These are phyloP conservation scores for Cottoperca gobio DNA, from an alignment of 2,797 vertebrate species.

Conservation along the genomic window DNA sequence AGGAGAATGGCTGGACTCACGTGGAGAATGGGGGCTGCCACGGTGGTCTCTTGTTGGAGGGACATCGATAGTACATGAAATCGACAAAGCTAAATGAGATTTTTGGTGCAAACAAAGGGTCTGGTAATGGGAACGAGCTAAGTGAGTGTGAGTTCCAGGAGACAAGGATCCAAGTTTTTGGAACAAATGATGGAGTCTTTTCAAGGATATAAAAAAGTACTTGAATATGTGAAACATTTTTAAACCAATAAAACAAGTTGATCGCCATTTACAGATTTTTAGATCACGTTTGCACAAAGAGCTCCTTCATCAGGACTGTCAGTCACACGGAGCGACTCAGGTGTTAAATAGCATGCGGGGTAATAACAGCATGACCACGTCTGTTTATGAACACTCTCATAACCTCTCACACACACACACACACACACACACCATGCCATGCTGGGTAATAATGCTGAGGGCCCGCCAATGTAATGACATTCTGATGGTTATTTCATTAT, in stretches of 20 bases:
- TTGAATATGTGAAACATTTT: constrained; percentile 8
- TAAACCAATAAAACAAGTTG: background rate
- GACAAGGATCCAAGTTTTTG: constrained; percentile 35
- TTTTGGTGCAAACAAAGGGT: constrained; percentile 56
- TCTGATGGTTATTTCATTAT: constrained; percentile 88
- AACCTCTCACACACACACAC: constrained; percentile 33
- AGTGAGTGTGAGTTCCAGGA: constrained; percentile 51
- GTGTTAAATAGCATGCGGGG: constrained; percentile 67
- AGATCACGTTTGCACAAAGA: background rate
- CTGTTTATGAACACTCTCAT: constrained; percentile 55
- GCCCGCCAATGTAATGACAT: constrained; percentile 81
- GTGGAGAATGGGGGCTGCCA: constrained; percentile 71
- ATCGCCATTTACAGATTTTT: background rate
- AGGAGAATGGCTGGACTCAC: constrained; percentile 75
- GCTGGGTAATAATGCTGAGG: constrained; percentile 75
- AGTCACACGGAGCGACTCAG: constrained; percentile 70
- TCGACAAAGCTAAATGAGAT: constrained; percentile 65
- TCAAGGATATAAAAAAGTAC: constrained; percentile 20
- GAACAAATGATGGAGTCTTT: constrained; percentile 13
- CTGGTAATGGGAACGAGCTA: constrained; percentile 58
- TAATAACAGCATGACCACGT: constrained; percentile 34
- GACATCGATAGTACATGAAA: constrained; percentile 62
- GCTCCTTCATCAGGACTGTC: constrained; percentile 40
- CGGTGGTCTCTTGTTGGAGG: constrained; percentile 71
- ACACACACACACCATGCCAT: constrained; percentile 47